These are phyloP conservation scores for Monopterus albus DNA, from an alignment of 2,113 vertebrate species.

Conservation along the genomic window DNA sequence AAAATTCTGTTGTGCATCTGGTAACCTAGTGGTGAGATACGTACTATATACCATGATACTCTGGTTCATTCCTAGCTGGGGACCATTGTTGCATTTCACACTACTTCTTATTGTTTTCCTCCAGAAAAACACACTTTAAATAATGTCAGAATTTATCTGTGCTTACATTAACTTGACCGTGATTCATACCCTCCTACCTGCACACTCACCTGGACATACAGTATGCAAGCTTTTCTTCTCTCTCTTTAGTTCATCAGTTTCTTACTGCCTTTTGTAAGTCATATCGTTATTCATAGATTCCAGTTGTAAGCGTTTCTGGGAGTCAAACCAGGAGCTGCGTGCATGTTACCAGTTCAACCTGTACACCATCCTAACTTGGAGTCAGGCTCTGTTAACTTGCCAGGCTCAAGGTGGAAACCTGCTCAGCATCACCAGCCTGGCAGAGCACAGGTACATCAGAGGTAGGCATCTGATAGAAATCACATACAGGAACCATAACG, in stretches of 20 bases:
- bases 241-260: too few relatives aligned
- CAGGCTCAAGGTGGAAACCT: conserved; percentile 90
- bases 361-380: conserved; percentile 88
- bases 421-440: conserved; percentile 84
- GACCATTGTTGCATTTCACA: too few relatives aligned
- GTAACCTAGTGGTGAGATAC: too few relatives aligned
- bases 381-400: conserved; percentile 87
- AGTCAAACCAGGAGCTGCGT: conserved; percentile 80
- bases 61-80: too few relatives aligned
- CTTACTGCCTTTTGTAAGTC: not conserved
- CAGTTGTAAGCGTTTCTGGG: conserved; percentile 87
- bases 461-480: conserved; percentile 73
- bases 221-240: too few relatives aligned
- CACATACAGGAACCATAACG: not conserved
- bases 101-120: too few relatives aligned
- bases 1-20: too few relatives aligned
- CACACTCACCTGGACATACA: not conserved
- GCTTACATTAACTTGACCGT: too few relatives aligned
- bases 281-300: conserved; percentile 62
- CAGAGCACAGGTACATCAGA: conserved; percentile 88
- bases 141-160: too few relatives aligned
- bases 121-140: too few relatives aligned
- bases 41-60: too few relatives aligned
- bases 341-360: conserved; percentile 95
- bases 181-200: too few relatives aligned